Evolutionary conservation across 2,113 vertebrate genomes (phyloP).

Genomic region (Athene cunicularia): DNA sequence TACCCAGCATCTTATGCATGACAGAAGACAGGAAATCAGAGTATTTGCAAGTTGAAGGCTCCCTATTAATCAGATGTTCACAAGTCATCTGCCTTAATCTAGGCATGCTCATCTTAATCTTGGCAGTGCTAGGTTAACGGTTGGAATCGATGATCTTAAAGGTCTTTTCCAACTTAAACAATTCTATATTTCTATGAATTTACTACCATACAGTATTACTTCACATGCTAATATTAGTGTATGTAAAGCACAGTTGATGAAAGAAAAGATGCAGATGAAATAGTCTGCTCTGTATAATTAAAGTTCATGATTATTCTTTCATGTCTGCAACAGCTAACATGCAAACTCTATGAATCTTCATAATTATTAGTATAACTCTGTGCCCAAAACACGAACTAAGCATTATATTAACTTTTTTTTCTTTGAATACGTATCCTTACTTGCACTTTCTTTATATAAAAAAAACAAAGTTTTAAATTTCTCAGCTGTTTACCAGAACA

Average conservation of each 20-base stretch:
- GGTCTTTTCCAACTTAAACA: too few relatives aligned
- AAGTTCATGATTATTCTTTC: conserved; percentile 8
- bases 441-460: background rate
- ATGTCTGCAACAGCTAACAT: background rate
- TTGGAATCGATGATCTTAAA: too few relatives aligned
- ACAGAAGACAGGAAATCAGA: background rate
- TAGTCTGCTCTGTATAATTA: background rate
- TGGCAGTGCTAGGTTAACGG: too few relatives aligned
- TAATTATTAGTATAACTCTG: background rate
- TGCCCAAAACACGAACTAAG: background rate
- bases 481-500: background rate
- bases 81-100: background rate
- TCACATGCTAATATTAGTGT: background rate
- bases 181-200: background rate
- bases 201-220: background rate
- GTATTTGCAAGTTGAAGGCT: background rate
- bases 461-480: background rate
- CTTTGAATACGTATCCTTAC: background rate
- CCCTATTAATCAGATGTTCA: background rate
- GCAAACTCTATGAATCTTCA: background rate
- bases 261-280: background rate
- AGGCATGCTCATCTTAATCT: background rate
- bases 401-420: background rate
- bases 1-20: background rate
- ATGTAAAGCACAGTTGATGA: background rate